These are phyloP conservation scores for Drepana falcataria DNA, from an alignment of 2,888 invertebrate species.

Conservation along the genomic window DNA sequence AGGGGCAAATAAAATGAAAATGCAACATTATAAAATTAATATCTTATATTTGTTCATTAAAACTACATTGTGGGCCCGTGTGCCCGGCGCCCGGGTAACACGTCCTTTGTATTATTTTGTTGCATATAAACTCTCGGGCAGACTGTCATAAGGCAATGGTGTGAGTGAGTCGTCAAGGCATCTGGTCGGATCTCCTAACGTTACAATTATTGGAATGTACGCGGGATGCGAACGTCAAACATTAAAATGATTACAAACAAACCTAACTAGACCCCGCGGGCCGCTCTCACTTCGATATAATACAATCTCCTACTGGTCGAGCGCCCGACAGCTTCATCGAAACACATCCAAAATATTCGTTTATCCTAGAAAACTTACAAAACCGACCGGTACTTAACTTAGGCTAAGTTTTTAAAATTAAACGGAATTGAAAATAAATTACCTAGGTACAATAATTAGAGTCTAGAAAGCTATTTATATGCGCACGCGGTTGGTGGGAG, in stretches of 20 bases:
- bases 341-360: constrained; percentile 57
- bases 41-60: constrained; percentile 79
- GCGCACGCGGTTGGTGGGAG: constrained; percentile 63
- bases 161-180: constrained; percentile 66
- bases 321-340: constrained; percentile 47
- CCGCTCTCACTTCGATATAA: constrained; percentile 59
- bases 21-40: constrained; percentile 77
- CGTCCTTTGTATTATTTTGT: constrained; percentile 78
- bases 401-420: constrained; percentile 72
- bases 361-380: constrained; percentile 79
- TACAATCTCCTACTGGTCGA: constrained; percentile 57
- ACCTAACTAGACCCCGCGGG: constrained; percentile 61
- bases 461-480: constrained; percentile 76
- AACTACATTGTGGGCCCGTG: constrained; percentile 78
- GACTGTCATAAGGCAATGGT: constrained; percentile 78
- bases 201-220: constrained; percentile 77
- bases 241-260: constrained; percentile 61
- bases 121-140: constrained; percentile 78
- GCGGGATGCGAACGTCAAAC: constrained; percentile 70
- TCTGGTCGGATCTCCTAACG: constrained; percentile 46
- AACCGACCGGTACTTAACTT: constrained; percentile 76
- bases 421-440: constrained; percentile 80
- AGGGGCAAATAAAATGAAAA: constrained; percentile 29
- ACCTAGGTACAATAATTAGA: constrained; percentile 79
- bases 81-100: constrained; percentile 78